phyloP scores from a whole-genome alignment of 2,888 invertebrate species.

The Thalpophila matura region DNA sequence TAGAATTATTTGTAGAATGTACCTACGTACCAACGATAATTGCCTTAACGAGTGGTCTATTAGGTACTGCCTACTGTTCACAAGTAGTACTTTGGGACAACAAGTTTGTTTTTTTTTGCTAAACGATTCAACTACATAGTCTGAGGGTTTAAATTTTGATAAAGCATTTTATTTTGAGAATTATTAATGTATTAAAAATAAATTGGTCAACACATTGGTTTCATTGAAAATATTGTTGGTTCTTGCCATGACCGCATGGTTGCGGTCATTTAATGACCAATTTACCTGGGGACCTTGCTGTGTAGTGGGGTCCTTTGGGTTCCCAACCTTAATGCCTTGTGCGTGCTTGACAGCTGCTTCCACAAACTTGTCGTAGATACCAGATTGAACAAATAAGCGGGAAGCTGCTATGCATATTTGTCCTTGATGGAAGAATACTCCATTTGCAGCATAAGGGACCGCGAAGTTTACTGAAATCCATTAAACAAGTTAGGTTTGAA shows the following conservation, averaged over 20 bases:
- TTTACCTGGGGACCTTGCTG: constrained; percentile 94
- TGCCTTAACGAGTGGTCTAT: not conserved
- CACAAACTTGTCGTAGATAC: constrained; percentile 95
- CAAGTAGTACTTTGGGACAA: too few relatives aligned
- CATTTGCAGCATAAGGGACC: constrained; percentile 62
- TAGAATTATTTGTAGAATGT: not conserved
- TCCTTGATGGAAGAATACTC: constrained; percentile 66
- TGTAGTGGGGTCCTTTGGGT: constrained; percentile 91
- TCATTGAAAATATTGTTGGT: too few relatives aligned
- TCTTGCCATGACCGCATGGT: too few relatives aligned
- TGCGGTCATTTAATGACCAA: not conserved
- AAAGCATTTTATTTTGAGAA: too few relatives aligned
- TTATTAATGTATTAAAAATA: too few relatives aligned
- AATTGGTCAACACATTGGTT: too few relatives aligned
- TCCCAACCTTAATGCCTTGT: constrained; percentile 92
- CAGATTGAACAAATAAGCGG: constrained; percentile 68
- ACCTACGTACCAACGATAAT: too few relatives aligned
- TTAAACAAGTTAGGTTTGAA: not conserved
- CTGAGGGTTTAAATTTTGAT: too few relatives aligned
- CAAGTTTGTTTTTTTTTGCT: too few relatives aligned
- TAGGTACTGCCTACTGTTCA: too few relatives aligned
- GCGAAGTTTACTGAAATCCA: constrained; percentile 57
- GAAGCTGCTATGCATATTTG: constrained; percentile 69
- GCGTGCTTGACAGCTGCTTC: constrained; percentile 92
- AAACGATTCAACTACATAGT: too few relatives aligned